These are phyloP conservation scores for Drosophila anomelani DNA, from an alignment of 2,888 invertebrate species.

Conservation along the genomic window DNA sequence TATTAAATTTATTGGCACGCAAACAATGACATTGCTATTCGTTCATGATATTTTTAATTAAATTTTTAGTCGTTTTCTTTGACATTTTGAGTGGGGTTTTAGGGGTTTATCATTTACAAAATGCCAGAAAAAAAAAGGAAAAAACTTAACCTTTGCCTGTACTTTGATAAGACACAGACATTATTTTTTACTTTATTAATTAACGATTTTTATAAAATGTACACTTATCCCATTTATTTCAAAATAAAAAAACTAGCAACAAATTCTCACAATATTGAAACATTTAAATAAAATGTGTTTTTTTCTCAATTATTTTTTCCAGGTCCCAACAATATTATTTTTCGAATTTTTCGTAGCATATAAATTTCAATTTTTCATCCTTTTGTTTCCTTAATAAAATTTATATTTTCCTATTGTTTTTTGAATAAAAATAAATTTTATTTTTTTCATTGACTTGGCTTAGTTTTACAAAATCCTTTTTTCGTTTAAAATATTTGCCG, in stretches of 20 bases:
- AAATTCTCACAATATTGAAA: neutral
- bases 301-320: neutral
- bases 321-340: neutral
- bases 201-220: neutral
- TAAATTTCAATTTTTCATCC: neutral
- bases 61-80: neutral
- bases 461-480: neutral
- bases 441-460: neutral
- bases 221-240: neutral
- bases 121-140: neutral
- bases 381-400: neutral
- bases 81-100: neutral
- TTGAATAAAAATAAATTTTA: too few relatives aligned
- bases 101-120: neutral
- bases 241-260: neutral
- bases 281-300: neutral
- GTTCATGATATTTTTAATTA: neutral
- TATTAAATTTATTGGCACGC: neutral
- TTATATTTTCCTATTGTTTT: too few relatives aligned
- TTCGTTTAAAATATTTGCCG: neutral
- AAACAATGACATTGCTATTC: neutral
- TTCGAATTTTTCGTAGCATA: neutral
- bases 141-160: neutral
- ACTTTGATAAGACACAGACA: neutral
- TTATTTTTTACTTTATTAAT: neutral